Conservation (phyloP, 1,140 invertebrate species). For the Eriosoma lanigerum region DNA sequence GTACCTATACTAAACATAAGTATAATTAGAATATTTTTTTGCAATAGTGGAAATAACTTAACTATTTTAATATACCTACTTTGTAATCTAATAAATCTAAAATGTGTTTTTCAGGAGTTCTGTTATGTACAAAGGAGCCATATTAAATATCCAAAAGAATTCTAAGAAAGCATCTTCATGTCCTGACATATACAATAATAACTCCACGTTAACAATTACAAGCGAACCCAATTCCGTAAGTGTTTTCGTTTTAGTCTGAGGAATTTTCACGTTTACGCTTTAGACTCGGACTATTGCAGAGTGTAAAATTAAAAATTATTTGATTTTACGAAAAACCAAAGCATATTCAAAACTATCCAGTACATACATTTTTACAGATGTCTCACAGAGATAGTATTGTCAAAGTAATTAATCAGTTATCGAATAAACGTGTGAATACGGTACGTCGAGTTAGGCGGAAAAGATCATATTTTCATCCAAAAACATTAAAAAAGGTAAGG, state of each 20-base stretch:
- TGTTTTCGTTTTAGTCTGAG: neutral
- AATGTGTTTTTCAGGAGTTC: slow-evolving; percentile 63
- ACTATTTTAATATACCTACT: too few species aligned
- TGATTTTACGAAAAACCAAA: neutral
- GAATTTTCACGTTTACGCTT: neutral
- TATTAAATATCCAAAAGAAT: slow-evolving; percentile 82
- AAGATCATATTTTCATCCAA: slow-evolving; percentile 43
- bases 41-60: too few species aligned
- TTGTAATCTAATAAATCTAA: too few species aligned
- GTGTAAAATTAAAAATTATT: slow-evolving; percentile 1
- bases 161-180: slow-evolving; percentile 79
- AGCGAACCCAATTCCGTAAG: slow-evolving; percentile 67
- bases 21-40: too few species aligned
- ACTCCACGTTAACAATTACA: slow-evolving; percentile 83
- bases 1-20: too few species aligned
- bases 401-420: slow-evolving; percentile 50
- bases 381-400: slow-evolving; percentile 30
- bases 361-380: slow-evolving; percentile 43
- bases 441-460: slow-evolving; percentile 44
- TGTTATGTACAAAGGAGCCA: slow-evolving; percentile 80
- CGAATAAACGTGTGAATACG: slow-evolving; percentile 38
- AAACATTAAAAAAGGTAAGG: slow-evolving; percentile 40
- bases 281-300: neutral
- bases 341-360: neutral
- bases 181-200: slow-evolving; percentile 84